Evolutionary conservation across 2,113 vertebrate species (phyloP), one percentile per base, ranked within the genome.

Genomic region (Elaphurus davidianus): DNA sequence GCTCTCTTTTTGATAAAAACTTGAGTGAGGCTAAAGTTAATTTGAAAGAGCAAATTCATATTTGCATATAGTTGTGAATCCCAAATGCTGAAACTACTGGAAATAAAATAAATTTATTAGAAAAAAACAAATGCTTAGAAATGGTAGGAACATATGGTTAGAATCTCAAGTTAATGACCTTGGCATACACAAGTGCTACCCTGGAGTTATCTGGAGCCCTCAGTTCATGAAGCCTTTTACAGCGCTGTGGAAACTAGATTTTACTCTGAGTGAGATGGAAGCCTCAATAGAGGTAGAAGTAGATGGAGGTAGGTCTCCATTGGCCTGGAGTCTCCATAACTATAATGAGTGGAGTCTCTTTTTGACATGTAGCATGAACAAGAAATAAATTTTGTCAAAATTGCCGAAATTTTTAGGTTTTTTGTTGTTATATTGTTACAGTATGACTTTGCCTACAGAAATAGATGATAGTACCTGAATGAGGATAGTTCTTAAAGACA

Each of bases 1-100:
- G 52, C n/a, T 94, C 15, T 94, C 90, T 92, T 97, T 81, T 92
- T 91, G 71, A 94, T 93, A 54, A 76, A 83, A 83, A 93, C 59
- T 47, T 93, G 71, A 93, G 57, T 84, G 57, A 96, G 86, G 52
- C 36, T 95, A 59, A 84, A 97, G 92, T 96, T 95, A 45, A 85
- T 12, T 59, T 83, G 55, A 79, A 97, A 81, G 1, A 64, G 36
- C 25, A 98, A 92, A 90, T 93, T 84, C 87, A 96, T 95, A 92
- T 62, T 64, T 87, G 13, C 79, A 92, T 12, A 52, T 67, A 52
- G 15, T 88, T 76, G 7, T 92, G 21, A 97, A 93, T 90, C 33
- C 23, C 27, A 90, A 93, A 55, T 78, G 84, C 83, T 96, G 90
- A 95, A 87, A 90, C 17, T 14, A 27, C 12, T 67, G 52, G 43